These are phyloP conservation scores for Athrips mouffetella DNA, from an alignment of 2,888 invertebrate genomes.

Conservation along the genomic window DNA sequence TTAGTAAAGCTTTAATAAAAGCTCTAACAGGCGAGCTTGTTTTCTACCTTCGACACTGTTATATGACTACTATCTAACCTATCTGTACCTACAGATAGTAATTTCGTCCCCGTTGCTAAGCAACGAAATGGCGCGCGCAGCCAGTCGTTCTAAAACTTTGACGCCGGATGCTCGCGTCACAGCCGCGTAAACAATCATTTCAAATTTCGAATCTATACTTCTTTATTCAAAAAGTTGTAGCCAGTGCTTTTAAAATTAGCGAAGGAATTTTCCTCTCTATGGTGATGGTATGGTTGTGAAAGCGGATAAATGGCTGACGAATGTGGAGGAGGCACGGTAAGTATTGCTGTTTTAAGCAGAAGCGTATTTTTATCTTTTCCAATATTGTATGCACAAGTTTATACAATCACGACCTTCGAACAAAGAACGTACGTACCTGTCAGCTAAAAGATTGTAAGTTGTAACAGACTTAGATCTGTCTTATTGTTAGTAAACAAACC, in stretches of 20 bases:
- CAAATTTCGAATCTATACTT: constrained; percentile 7
- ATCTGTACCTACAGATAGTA: constrained; percentile 7
- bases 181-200: constrained; percentile 40
- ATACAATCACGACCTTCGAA: too few species aligned
- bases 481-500: too few species aligned
- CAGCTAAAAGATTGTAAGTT: too few species aligned
- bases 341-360: constrained; percentile 29
- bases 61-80: neutral
- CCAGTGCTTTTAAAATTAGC: neutral
- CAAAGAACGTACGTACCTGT: too few species aligned
- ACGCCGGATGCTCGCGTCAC: constrained; percentile 48
- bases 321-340: constrained; percentile 58
- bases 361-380: too few species aligned
- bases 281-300: constrained; percentile 35
- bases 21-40: too few species aligned
- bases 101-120: constrained; percentile 43
- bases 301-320: constrained; percentile 51
- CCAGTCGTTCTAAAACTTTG: constrained; percentile 52
- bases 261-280: constrained; percentile 14
- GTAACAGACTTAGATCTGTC: too few species aligned
- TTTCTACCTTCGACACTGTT: neutral
- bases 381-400: too few species aligned
- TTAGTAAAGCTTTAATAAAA: too few species aligned
- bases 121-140: constrained; percentile 68
- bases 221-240: neutral